Evolutionary conservation across 2,797 vertebrate genomes (phyloP).

Genomic region (Parauchenoglanis ngamensis): DNA sequence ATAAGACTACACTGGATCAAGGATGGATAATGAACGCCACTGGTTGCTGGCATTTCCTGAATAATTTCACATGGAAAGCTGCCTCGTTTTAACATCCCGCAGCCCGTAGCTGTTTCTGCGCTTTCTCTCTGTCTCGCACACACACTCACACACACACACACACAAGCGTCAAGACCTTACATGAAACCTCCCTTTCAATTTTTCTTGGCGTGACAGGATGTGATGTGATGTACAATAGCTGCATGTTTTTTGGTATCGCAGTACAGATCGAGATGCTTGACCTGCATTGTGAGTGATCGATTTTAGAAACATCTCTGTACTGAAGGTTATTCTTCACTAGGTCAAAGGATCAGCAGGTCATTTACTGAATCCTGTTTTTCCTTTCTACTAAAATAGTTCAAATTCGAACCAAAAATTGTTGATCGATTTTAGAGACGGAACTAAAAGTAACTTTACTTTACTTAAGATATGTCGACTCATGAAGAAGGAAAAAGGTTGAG

Average conservation of each 20-base stretch:
- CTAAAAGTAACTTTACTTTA: background rate
- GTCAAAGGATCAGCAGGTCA: background rate
- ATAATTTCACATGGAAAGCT: conserved; percentile 23
- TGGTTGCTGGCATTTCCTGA: conserved; percentile 18
- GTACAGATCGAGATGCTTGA: background rate
- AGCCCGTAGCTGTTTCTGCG: background rate
- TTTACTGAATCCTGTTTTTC: background rate
- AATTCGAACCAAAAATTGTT: background rate
- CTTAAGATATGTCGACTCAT: background rate
- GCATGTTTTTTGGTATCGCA: background rate
- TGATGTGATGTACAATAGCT: background rate
- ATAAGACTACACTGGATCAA: conserved; percentile 48
- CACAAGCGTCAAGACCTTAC: background rate
- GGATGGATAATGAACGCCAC: conserved; percentile 2
- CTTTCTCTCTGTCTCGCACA: background rate
- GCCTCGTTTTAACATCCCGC: conserved; percentile 1
- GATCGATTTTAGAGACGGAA: background rate
- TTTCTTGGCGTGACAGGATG: background rate
- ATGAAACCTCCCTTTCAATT: background rate
- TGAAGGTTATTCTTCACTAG: background rate
- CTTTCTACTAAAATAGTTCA: background rate
- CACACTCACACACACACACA: background rate
- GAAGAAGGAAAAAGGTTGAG: too few species aligned
- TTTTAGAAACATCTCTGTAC: background rate
- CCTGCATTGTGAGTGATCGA: background rate